A percentile compares a stretch with the other conserved stretches of the same genome.
Evolutionary conservation across 2,113 vertebrate genomes (phyloP).

Genomic region (Sminthopsis crassicaudata): DNA sequence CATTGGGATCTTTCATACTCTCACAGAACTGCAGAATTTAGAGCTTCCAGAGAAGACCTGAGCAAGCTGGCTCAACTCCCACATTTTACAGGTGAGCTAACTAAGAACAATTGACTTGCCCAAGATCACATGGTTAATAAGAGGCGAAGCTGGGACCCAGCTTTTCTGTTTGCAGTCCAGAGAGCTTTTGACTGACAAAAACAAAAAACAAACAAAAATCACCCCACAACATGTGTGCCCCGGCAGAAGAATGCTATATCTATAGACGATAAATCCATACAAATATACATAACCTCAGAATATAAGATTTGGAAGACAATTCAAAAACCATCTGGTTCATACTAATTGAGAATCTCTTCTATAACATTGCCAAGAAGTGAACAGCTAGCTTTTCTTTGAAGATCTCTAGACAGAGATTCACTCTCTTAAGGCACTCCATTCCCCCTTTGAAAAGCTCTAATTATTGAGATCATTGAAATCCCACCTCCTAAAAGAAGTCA

Average conservation of each 20-base stretch:
- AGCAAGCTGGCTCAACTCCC: rapidly evolving
- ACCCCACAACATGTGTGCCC: not conserved
- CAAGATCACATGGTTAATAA: too few relatives aligned
- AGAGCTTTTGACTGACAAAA: not conserved
- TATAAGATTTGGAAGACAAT: not conserved
- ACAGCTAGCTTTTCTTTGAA: not conserved
- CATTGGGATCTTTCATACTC: not conserved
- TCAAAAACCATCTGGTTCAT: not conserved
- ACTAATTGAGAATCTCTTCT: not conserved
- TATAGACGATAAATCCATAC: not conserved
- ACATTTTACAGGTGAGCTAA: not conserved
- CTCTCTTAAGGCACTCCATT: not conserved
- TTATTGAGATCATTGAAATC: not conserved
- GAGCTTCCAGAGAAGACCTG: not conserved
- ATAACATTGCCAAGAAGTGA: not conserved
- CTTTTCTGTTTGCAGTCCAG: not conserved
- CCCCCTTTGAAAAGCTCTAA: not conserved
- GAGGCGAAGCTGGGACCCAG: not conserved
- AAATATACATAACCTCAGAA: not conserved
- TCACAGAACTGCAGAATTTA: not conserved
- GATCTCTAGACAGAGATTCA: not conserved
- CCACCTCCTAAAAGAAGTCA: not conserved
- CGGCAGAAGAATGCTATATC: not conserved
- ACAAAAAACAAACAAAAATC: not conserved
- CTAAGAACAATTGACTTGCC: not conserved